phyloP scores from a whole-genome alignment of 2,113 vertebrate genomes.

The Macrotis lagotis region DNA sequence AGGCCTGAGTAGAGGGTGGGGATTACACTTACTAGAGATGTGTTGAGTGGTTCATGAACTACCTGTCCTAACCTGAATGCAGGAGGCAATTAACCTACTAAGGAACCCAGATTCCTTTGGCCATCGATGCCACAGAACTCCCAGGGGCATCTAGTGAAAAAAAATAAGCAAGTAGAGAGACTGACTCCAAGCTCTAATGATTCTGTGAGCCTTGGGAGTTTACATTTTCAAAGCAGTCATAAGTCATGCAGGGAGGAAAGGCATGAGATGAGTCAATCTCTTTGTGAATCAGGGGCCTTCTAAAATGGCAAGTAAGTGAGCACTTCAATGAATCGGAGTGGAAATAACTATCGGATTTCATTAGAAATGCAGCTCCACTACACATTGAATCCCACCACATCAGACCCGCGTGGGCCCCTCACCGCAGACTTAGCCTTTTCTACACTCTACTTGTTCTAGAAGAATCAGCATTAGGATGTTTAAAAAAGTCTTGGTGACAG shows the following conservation, averaged over 20 bases:
- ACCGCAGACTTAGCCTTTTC: constrained; percentile 11
- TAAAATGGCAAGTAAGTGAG: not conserved
- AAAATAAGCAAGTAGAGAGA: constrained; percentile 36
- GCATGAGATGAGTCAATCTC: constrained; percentile 12
- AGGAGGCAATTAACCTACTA: not conserved
- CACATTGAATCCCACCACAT: constrained; percentile 34
- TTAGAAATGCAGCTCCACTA: fast-evolving
- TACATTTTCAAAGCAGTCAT: constrained; percentile 53
- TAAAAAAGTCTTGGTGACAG: constrained; percentile 45
- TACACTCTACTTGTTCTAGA: constrained; percentile 26
- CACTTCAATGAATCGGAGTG: not conserved
- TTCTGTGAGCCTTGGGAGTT: constrained; percentile 41
- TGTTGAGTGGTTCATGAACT: constrained; percentile 59
- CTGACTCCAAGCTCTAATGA: constrained; percentile 6
- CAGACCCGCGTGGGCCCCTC: constrained; percentile 36
- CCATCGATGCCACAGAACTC: constrained; percentile 34
- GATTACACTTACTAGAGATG: constrained; percentile 58
- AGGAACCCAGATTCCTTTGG: constrained; percentile 9
- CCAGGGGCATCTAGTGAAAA: constrained; percentile 45
- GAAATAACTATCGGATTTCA: constrained; percentile 46
- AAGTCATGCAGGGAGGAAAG: constrained; percentile 31
- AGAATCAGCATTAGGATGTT: constrained; percentile 35
- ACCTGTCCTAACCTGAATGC: constrained; percentile 77
- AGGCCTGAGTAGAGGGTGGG: constrained; percentile 79
- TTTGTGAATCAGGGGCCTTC: not conserved